A percentile compares a stretch with the other conserved stretches of the same genome.
Conservation (phyloP, 2,113 vertebrate species). For the Corythaeola cristata region DNA sequence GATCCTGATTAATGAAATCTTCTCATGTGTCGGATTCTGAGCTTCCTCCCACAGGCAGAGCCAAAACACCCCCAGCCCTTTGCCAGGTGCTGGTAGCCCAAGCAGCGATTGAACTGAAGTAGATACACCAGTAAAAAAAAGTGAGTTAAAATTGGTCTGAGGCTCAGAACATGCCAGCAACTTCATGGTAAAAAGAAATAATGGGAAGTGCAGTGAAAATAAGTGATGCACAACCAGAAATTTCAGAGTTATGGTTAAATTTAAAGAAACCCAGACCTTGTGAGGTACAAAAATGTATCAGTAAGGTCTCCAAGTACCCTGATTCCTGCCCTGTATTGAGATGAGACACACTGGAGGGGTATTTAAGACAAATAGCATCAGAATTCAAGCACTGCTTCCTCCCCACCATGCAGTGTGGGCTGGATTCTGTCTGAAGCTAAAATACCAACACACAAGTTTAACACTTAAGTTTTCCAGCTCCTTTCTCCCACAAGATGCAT, state of each 20-base stretch:
- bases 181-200: background rate
- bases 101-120: background rate
- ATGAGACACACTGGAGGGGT: background rate
- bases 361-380: background rate
- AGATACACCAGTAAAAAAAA: background rate
- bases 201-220: background rate
- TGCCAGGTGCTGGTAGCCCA: background rate
- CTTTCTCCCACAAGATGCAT: background rate
- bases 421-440: background rate
- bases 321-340: background rate
- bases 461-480: background rate
- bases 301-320: background rate
- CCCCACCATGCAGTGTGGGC: background rate
- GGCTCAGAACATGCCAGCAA: background rate
- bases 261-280: background rate
- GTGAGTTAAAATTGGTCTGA: background rate
- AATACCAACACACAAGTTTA: background rate
- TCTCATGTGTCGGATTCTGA: background rate
- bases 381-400: background rate
- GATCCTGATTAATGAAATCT: conserved; percentile 10
- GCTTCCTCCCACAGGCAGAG: background rate
- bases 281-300: background rate
- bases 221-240: background rate
- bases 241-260: background rate
- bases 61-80: background rate